Conservation (phyloP, 1,140 invertebrate species). For the Drosophila subobscura region DNA sequence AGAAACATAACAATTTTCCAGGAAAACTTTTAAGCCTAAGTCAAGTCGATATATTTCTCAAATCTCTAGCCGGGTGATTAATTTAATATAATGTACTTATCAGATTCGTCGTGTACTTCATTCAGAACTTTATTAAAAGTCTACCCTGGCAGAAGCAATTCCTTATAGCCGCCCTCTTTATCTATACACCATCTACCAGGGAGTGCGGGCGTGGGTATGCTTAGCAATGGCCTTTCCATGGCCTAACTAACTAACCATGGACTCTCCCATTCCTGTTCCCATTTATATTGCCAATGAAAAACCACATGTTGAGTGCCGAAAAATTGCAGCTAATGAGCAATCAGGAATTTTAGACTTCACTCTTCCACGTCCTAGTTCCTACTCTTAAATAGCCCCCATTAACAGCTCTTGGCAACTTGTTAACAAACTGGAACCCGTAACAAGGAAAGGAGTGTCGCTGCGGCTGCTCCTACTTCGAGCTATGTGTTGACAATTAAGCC, state of each 20-base stretch:
- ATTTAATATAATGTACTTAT: background rate
- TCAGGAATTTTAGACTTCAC: slow-evolving; percentile 26
- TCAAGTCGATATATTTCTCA: no score
- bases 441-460: background rate
- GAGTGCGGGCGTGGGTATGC: no score
- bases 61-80: no score
- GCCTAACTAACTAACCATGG: slow-evolving; percentile 48
- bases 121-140: no score
- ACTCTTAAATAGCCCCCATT: slow-evolving; percentile 41
- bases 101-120: background rate
- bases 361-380: background rate
- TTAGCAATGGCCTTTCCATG: no score
- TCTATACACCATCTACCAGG: background rate
- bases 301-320: slow-evolving; percentile 62
- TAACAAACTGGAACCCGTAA: slow-evolving; percentile 76
- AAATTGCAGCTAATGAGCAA: slow-evolving; percentile 77
- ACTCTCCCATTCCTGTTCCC: background rate
- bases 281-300: slow-evolving; percentile 64
- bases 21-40: no score
- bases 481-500: slow-evolving; percentile 77
- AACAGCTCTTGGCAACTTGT: slow-evolving; percentile 70
- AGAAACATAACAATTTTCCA: no score
- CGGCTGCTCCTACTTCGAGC: slow-evolving; percentile 32
- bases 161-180: background rate
- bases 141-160: background rate